Conservation (phyloP, 2,797 vertebrate genomes). For the Cryptoprocta ferox region DNA sequence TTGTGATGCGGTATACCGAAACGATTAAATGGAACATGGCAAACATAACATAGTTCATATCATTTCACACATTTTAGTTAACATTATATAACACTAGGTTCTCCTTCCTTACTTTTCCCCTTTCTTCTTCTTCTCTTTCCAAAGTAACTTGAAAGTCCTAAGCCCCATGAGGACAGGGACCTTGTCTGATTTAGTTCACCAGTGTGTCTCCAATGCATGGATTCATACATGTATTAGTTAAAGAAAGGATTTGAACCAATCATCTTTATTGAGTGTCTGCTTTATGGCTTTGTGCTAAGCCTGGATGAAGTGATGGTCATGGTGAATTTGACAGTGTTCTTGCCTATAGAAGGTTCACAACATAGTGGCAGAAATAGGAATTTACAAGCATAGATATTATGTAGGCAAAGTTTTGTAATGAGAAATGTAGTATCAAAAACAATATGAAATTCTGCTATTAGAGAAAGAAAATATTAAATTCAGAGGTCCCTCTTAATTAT, state of each 20-base stretch:
- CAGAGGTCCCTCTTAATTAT: background rate
- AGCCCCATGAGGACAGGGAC: background rate
- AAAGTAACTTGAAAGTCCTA: slow-evolving; percentile 7
- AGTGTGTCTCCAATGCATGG: background rate
- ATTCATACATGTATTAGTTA: background rate
- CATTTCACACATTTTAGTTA: background rate
- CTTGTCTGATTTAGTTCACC: background rate
- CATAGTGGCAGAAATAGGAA: background rate
- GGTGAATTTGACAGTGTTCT: background rate
- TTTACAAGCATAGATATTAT: background rate
- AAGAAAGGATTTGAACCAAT: background rate
- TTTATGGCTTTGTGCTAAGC: background rate
- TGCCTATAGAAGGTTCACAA: background rate
- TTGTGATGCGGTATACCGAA: background rate
- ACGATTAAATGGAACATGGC: background rate
- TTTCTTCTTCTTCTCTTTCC: background rate
- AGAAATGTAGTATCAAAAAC: background rate
- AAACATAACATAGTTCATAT: background rate
- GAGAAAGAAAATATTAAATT: background rate
- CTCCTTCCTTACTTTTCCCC: background rate
- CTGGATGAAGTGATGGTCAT: background rate
- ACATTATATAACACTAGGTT: background rate
- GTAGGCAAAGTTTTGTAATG: background rate
- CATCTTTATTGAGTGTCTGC: background rate
- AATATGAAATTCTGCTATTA: background rate